These are phyloP conservation scores for Rhagonycha lutea DNA, from an alignment of 2,888 invertebrate genomes.

Conservation along the genomic window DNA sequence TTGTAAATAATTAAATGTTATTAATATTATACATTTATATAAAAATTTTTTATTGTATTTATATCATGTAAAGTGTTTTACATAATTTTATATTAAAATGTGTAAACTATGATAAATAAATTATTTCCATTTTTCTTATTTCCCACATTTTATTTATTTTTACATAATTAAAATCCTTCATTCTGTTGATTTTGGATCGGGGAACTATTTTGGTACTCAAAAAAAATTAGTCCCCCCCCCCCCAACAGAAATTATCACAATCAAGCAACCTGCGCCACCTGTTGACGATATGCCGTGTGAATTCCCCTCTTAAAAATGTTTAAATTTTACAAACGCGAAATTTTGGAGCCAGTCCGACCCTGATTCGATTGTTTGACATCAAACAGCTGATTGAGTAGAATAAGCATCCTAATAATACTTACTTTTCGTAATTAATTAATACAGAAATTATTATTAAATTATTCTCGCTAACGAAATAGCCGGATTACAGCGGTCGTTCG, in stretches of 20 bases:
- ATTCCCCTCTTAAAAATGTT: no score
- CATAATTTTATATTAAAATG: conserved; percentile 52
- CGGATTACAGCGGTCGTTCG: neutral
- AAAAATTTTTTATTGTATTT: conserved; percentile 46
- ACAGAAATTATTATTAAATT: neutral
- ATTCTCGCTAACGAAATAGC: neutral
- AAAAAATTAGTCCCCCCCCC: no score
- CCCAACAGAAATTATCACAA: no score
- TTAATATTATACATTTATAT: conserved; percentile 48
- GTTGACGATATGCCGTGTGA: no score
- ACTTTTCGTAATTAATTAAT: no score
- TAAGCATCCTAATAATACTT: neutral
- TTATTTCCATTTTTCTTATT: conserved; percentile 23
- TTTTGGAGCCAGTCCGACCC: neutral
- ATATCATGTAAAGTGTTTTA: conserved; percentile 49
- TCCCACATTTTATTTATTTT: neutral
- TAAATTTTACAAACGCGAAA: neutral
- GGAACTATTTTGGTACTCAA: no score
- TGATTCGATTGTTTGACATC: neutral
- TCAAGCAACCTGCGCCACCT: no score
- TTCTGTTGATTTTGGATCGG: no score
- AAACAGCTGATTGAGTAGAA: neutral
- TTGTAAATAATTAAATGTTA: conserved; percentile 51
- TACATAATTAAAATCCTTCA: neutral
- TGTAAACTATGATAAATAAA: conserved; percentile 47